phyloP scores from a whole-genome alignment of 2,888 invertebrate species.

The Nomada flava region DNA sequence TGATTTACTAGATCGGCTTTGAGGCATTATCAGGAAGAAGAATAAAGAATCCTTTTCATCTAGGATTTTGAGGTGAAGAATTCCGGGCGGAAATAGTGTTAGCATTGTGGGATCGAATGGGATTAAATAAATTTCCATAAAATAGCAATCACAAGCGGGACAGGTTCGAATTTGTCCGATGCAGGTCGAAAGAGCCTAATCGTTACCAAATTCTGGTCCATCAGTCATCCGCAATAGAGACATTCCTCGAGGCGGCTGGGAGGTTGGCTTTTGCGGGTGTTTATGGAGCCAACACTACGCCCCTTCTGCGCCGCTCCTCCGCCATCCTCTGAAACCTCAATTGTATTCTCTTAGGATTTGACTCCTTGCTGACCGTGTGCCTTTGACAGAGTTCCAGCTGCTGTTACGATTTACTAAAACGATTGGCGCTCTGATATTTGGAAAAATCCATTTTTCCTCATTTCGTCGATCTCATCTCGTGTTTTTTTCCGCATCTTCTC shows the following conservation, averaged over 20 bases:
- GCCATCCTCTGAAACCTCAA: constrained; percentile 67
- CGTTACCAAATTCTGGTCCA: constrained; percentile 62
- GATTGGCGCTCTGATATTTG: not conserved
- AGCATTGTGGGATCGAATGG: not conserved
- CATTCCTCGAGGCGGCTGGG: constrained; percentile 62
- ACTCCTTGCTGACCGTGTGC: constrained; percentile 50
- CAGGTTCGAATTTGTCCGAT: constrained; percentile 4
- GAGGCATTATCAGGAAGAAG: too few species aligned
- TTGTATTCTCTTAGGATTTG: constrained; percentile 70
- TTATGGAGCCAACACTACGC: constrained; percentile 78
- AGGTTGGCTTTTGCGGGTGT: constrained; percentile 76
- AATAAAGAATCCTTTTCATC: too few species aligned
- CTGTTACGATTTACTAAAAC: constrained; percentile 38
- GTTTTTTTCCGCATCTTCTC: too few species aligned
- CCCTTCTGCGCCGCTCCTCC: constrained; percentile 66
- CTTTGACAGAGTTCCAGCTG: constrained; percentile 52
- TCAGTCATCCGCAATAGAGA: constrained; percentile 70
- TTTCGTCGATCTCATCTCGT: too few species aligned
- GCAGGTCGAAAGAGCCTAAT: constrained; percentile 19
- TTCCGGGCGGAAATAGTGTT: not conserved
- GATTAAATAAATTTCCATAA: constrained; percentile 25
- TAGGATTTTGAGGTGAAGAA: not conserved
- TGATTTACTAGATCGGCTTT: too few species aligned
- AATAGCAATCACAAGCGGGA: not conserved
- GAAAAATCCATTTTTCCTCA: too few species aligned